Evolutionary conservation across 2,797 vertebrate genomes (phyloP), one percentile per base, ranked within the genome.

Genomic region (Pampus argenteus): DNA sequence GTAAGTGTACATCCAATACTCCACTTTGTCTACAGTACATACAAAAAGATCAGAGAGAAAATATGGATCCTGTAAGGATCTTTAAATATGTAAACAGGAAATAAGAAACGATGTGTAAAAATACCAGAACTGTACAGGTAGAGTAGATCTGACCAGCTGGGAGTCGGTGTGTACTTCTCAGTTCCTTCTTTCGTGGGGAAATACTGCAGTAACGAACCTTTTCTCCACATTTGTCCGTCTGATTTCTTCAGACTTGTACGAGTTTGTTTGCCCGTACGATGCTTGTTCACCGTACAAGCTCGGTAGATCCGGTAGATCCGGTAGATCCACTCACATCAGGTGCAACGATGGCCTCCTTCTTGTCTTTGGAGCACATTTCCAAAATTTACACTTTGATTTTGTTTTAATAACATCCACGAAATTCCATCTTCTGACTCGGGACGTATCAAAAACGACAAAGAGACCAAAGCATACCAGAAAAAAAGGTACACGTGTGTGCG

Each of bases 101-200:
- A 88, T 89, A 82, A 82, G 76, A 85, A 87, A 87, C 20, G 0
- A 72, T 70, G 77, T 84, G 79, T 78, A 91, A 89, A 90, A 92
- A 89, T 72, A 74, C 20, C 74, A 67, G 65, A 76, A 42, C 38
- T 64, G 9, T 68, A 55, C 78, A 83, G 60, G 44, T 34, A 15
- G 52, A 29, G 58, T 6, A 25, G 42, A 34, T 77, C 74, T 44
- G 78, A 64, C 22, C 52, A 44, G 54, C 10, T 5, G 63, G 51
- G 42, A 45, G 40, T 9, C 58, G 57, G 1, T 49, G 47, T 63
- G 62, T 36, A 25, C 60, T 56, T 50, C 59, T 42, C 6, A 6
- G 51, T 52, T 15, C 15, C 2, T 36, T 42, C 36, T 38, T 9
- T 2, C n/a, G 45, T 31, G 26, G 67, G 56, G 36, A 40, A 15